Base-by-base conservation (phyloP, 2,797 vertebrate species). In the Sebastes flavidus region DNA sequence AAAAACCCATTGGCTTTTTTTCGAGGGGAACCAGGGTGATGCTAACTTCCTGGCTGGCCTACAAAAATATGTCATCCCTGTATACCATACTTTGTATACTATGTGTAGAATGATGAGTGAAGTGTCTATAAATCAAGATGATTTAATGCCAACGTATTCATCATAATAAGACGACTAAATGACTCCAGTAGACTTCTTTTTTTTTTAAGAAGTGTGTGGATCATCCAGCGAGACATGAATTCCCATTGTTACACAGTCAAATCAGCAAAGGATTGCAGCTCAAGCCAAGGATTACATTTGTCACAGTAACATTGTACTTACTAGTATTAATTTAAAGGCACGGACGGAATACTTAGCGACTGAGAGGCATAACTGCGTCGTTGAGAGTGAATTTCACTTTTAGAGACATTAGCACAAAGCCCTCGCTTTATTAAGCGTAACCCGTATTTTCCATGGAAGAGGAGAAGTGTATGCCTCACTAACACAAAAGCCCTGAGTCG, bases 241-340 rank as follows among this genome's bases (percentile, higher is more conserved):
- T 88, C 46, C 78, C 65, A 87, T 92, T 92, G 83, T 90, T 88
- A 82, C 30, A 42, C 75, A 63, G 71, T 83, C 72, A 72, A 84
- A 88, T 91, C 83, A 89, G 84, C 75, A 73, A 82, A 71, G 87
- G 77, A 91, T 88, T 89, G 81, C 65, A 71, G 79, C 89, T 91
- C 81, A 83, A 79, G 68, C 75, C 74, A 81, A 70, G 82, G 87
- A 93, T 94, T 92, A 84, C 74, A 93, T 94, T 91, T 89, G 86
- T 88, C 85, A 92, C 83, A 83, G 81, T 85, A 76, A 85, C 88
- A 89, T 77, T 89, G 79, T 83, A 86, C 79, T 27, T 25, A 74
- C 72, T 84, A 56, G 67, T 84, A 59, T 86, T 91, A 82, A 91
- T 92, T 92, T 82, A 80, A 92, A 89, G 63, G 42, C 78, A 83